Evolutionary conservation across 1,140 invertebrate genomes (phyloP), one percentile per base, ranked within the genome.

Genomic region (Helicoverpa armigera): DNA sequence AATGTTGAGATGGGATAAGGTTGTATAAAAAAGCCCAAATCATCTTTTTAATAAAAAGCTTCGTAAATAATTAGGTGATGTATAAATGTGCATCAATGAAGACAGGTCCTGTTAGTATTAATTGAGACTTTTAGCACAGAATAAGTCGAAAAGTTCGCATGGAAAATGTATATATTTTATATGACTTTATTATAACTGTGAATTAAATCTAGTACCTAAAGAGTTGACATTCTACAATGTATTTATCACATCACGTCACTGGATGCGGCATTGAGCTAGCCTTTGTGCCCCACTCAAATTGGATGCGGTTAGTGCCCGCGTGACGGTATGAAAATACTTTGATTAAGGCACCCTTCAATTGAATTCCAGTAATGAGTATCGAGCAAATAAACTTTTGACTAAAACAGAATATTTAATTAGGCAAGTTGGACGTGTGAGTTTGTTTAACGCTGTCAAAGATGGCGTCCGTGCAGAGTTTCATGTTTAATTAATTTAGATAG

Each of bases 181-280:
- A n/a, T n/a, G n/a, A n/a, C n/a, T n/a, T n/a, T n/a, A n/a, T n/a
- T n/a, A n/a, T n/a, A n/a, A n/a, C n/a, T n/a, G n/a, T n/a, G n/a
- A n/a, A n/a, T n/a, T n/a, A n/a, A n/a, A 29, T 0, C n/a, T 48
- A 43, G 13, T 65, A 3, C n/a, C 4, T 65, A 3, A 48, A 10
- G 13, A 65, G 35, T 48, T n/a, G 63, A 10, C 10, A 2, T 65
- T 65, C 63, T 65, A 43, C 5, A 35, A 43, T 31, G 13, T 48
- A 2, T 14, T 3, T 48, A 12, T 65, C 14, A 43, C 1, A 63
- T 51, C 51, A 82, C 87, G 89, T 90, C 85, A 82, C 90, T 78
- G 89, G 89, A 84, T 88, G 90, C 88, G 88, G 83, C 88, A 90
- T 88, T 89, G 90, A 91, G 83, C 82, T 31, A 72, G 73, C 56